phyloP scores from a whole-genome alignment of 1,140 invertebrate genomes.

The Zaprionus davidi region DNA sequence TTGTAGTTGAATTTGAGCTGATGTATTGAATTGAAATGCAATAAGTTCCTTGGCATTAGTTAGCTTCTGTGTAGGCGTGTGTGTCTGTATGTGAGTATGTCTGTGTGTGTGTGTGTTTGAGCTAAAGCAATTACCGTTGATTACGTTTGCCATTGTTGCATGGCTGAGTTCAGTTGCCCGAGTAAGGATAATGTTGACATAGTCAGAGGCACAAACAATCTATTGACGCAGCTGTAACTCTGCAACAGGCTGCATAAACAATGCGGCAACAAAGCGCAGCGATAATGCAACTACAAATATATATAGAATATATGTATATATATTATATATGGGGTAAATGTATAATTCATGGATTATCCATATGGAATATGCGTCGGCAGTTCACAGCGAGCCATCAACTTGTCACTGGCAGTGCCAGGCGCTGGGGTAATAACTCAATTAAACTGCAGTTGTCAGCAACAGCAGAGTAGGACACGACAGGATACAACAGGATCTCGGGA shows the following conservation, averaged over 20 bases:
- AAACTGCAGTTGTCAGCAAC: conserved; percentile 36
- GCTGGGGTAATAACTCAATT: conserved; percentile 60
- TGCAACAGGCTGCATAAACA: conserved; percentile 6
- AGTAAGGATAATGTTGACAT: conserved; percentile 9
- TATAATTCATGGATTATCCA: conserved; percentile 23
- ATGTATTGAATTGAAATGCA: conserved; percentile 21
- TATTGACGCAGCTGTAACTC: neutral
- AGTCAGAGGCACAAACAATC: conserved; percentile 1
- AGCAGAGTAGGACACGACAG: neutral
- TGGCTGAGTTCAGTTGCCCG: conserved; percentile 39
- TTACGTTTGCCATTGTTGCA: conserved; percentile 61
- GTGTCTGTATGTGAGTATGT: neutral
- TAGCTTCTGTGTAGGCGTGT: conserved; percentile 5
- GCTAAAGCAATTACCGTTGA: conserved; percentile 64
- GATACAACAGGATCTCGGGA: conserved; percentile 1
- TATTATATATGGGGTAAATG: conserved; percentile 16
- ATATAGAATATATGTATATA: neutral
- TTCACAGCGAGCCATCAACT: conserved; percentile 4
- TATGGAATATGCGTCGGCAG: conserved; percentile 10
- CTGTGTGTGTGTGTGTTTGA: conserved; percentile 22
- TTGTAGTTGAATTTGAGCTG: conserved; percentile 8
- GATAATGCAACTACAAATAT: neutral
- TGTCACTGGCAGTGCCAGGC: conserved; percentile 17
- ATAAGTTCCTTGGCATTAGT: conserved; percentile 17
- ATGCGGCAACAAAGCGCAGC: neutral